These are phyloP conservation scores for Tapirus indicus DNA, from an alignment of 2,797 vertebrate species.

Conservation along the genomic window DNA sequence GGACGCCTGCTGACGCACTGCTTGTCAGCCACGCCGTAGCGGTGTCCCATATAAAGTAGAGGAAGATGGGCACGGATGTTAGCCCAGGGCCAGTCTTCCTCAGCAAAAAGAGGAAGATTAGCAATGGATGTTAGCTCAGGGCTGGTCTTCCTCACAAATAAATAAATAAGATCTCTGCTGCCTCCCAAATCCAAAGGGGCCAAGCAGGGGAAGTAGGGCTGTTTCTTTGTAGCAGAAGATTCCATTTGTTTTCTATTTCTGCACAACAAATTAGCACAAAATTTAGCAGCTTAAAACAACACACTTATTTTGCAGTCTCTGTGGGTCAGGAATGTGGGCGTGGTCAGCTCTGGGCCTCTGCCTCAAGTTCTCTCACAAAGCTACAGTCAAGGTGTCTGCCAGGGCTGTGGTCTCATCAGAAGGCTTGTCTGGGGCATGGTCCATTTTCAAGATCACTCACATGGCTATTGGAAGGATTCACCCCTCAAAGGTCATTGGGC, in stretches of 20 bases:
- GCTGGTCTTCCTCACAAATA: no score
- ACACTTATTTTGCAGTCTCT: neutral
- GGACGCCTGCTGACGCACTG: no score
- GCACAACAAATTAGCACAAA: neutral
- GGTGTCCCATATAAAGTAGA: no score
- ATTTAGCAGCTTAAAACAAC: neutral
- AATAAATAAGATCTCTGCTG: neutral
- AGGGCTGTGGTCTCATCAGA: neutral
- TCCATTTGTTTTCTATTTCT: neutral
- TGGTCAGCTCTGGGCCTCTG: neutral
- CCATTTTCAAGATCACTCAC: neutral
- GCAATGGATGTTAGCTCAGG: no score
- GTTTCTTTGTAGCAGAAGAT: neutral
- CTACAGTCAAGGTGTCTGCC: no score
- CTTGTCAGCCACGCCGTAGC: no score
- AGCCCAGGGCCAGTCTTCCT: no score
- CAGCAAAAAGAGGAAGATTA: no score
- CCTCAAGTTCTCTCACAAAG: no score
- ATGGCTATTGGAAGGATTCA: neutral
- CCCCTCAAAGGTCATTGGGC: neutral
- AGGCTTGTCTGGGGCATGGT: neutral
- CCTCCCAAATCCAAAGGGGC: neutral
- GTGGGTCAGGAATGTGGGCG: neutral
- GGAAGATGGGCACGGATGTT: no score
- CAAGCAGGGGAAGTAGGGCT: accelerated